Evolutionary conservation across 2,888 invertebrate genomes (phyloP).

Genomic region (Crossocerus cetratus): DNA sequence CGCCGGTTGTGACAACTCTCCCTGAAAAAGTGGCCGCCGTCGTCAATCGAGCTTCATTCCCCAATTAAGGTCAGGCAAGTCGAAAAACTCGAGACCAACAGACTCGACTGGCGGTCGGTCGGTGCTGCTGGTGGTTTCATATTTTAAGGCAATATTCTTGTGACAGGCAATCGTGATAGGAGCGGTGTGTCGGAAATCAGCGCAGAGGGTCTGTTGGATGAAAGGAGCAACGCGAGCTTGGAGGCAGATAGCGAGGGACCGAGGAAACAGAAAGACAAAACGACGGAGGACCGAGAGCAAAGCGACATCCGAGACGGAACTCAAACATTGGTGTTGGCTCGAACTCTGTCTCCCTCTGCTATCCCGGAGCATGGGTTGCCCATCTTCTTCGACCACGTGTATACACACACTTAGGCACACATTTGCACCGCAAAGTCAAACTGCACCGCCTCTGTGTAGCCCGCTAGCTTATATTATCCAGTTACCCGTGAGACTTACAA

Average conservation of each 20-base stretch:
- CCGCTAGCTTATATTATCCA: slow-evolving; percentile 68
- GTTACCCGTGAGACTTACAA: slow-evolving; percentile 67
- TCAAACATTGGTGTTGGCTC: slow-evolving; percentile 67
- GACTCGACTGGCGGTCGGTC: too few species aligned
- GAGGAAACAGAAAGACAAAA: slow-evolving; percentile 34
- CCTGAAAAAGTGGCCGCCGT: too few species aligned
- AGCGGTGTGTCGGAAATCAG: slow-evolving; percentile 30
- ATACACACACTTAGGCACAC: slow-evolving; percentile 60
- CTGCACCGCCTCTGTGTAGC: slow-evolving; percentile 44
- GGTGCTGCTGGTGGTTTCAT: too few species aligned
- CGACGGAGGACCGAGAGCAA: slow-evolving; percentile 46
- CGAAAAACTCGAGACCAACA: too few species aligned
- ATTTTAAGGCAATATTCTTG: too few species aligned
- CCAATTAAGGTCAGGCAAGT: too few species aligned
- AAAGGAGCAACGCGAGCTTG: slow-evolving; percentile 30
- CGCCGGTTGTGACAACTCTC: too few species aligned
- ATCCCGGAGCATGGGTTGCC: slow-evolving; percentile 30
- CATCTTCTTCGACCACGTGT: slow-evolving; percentile 40
- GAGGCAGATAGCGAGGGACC: slow-evolving; percentile 9
- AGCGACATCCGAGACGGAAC: slow-evolving; percentile 69
- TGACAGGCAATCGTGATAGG: too few species aligned
- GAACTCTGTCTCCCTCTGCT: slow-evolving; percentile 38
- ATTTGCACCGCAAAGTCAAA: slow-evolving; percentile 65
- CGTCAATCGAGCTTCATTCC: too few species aligned
- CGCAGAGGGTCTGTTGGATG: slow-evolving; percentile 25